Percentiles rank a stretch among this genome's conserved stretches.
These are phyloP conservation scores for Phataginus tetradactyla DNA, from an alignment of 2,797 vertebrate genomes.

Conservation along the genomic window DNA sequence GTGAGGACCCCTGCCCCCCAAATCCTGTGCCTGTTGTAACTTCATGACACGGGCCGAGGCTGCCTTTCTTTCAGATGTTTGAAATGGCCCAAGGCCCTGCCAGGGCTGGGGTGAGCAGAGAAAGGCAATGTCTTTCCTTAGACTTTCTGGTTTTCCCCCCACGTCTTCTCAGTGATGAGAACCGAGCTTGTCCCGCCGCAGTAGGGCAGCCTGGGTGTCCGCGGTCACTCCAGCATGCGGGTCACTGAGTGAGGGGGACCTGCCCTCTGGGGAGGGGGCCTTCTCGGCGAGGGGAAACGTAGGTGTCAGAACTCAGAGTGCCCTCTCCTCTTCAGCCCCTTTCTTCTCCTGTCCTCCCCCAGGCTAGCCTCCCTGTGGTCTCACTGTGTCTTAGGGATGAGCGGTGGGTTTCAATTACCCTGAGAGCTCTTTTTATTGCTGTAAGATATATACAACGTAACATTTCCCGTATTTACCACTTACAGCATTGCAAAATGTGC, in stretches of 20 bases:
- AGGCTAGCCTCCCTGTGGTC: background rate
- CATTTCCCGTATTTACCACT: background rate
- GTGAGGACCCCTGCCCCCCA: accelerated
- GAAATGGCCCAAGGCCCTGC: background rate
- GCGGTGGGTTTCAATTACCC: background rate
- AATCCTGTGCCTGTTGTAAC: background rate
- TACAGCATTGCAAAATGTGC: background rate
- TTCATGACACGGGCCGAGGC: background rate
- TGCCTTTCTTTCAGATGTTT: background rate
- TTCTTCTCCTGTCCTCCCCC: background rate
- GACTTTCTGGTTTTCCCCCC: no score
- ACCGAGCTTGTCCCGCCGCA: background rate
- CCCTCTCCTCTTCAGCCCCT: background rate
- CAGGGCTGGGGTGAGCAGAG: background rate
- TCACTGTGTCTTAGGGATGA: background rate
- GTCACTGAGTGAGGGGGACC: background rate
- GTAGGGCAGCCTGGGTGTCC: background rate
- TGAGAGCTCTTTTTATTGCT: background rate
- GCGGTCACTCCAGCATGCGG: background rate
- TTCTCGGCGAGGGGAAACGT: background rate
- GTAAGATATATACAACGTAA: background rate
- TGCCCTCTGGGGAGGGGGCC: accelerated
- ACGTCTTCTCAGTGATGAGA: background rate
- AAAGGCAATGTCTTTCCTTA: background rate
- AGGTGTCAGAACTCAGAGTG: background rate